Conservation (phyloP, 2,113 vertebrate species). For the Halichoerus grypus region DNA sequence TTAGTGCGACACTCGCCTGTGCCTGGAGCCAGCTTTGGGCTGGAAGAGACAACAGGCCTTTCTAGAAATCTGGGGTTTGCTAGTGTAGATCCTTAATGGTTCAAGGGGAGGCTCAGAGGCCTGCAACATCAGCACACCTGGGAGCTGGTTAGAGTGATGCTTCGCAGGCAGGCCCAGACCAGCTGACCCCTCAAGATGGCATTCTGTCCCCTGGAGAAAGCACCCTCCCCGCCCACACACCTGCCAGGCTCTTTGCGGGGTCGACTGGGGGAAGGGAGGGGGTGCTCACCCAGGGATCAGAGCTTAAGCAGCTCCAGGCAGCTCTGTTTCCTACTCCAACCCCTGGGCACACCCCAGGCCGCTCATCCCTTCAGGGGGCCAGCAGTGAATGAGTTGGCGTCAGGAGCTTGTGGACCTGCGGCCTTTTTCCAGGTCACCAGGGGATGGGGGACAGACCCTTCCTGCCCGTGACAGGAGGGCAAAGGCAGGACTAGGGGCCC, state of each 20-base stretch:
- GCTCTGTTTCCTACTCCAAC: not conserved
- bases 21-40: not conserved
- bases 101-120: not conserved
- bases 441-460: not conserved
- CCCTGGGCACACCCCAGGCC: not conserved
- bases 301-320: not conserved
- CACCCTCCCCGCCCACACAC: too few relatives aligned
- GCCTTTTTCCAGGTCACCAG: not conserved
- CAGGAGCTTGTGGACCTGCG: not conserved
- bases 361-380: fast-evolving
- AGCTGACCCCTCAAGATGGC: not conserved
- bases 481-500: not conserved
- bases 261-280: not conserved
- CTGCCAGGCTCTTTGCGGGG: not conserved
- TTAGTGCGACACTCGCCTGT: not conserved
- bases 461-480: not conserved
- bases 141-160: not conserved
- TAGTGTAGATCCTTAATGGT: not conserved
- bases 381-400: not conserved
- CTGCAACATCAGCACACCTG: too few relatives aligned
- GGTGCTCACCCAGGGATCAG: not conserved
- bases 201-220: not conserved
- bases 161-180: not conserved
- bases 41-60: not conserved
- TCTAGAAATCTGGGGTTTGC: not conserved